phyloP scores from a whole-genome alignment of 2,888 invertebrate species.

The Hydraecia micacea region DNA sequence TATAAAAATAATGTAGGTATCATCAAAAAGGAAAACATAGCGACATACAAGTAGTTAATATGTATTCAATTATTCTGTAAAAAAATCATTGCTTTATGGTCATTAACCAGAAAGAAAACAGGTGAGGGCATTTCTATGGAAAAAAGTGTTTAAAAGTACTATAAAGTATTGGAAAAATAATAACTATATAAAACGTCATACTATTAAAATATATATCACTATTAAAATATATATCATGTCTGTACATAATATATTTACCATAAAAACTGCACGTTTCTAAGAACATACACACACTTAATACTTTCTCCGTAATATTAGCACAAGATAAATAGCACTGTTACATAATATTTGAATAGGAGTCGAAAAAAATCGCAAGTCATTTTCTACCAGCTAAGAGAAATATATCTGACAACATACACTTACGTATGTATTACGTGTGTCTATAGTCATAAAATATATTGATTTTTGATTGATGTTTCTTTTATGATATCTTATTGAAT shows the following conservation, averaged over 20 bases:
- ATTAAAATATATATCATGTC: neutral
- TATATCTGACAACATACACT: conserved; percentile 44
- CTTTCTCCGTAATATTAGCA: conserved; percentile 45
- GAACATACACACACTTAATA: neutral
- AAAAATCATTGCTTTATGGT: too few species aligned
- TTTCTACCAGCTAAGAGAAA: neutral
- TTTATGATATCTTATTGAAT: conserved; percentile 6
- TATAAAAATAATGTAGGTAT: too few species aligned
- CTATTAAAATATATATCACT: neutral
- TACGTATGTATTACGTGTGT: conserved; percentile 8
- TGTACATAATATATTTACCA: neutral
- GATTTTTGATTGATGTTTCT: conserved; percentile 20
- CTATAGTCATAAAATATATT: conserved; percentile 13
- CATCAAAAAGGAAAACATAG: too few species aligned
- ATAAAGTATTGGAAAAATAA: neutral
- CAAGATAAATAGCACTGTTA: conserved; percentile 35
- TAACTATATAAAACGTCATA: neutral
- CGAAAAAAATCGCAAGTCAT: conserved; percentile 31
- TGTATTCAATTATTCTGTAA: too few species aligned
- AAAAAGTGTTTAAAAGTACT: too few species aligned
- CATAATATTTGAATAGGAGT: conserved; percentile 11
- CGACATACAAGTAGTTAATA: too few species aligned
- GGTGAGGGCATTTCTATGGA: too few species aligned
- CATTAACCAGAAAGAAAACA: too few species aligned
- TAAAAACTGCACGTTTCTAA: neutral